A percentile compares a stretch with the other conserved stretches of the same genome.
These are phyloP conservation scores for Morone saxatilis DNA, from an alignment of 2,113 vertebrate species.

Conservation along the genomic window DNA sequence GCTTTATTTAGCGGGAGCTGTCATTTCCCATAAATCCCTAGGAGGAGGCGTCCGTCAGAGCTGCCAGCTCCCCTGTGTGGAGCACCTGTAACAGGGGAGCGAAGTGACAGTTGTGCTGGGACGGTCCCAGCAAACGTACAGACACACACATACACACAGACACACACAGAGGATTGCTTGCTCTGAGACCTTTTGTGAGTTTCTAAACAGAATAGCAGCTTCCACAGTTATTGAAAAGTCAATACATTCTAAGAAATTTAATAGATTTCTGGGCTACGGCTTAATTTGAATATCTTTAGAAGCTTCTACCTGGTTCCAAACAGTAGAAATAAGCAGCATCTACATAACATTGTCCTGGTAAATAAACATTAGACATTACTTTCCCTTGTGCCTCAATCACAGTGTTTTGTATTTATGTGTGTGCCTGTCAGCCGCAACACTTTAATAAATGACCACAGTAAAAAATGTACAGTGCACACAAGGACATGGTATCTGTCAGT, in stretches of 20 bases:
- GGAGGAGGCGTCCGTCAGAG: constrained; percentile 78
- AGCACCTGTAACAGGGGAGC: constrained; percentile 78
- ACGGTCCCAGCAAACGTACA: constrained; percentile 58
- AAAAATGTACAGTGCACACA: constrained; percentile 35
- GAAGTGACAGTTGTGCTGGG: constrained; percentile 75
- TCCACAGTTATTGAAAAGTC: constrained; percentile 23
- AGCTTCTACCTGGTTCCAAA: neutral
- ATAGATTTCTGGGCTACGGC: neutral
- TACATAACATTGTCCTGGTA: constrained; percentile 8
- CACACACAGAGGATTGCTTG: constrained; percentile 7
- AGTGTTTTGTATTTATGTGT: constrained; percentile 23
- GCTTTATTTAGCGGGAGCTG: constrained; percentile 77
- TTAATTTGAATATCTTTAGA: constrained; percentile 26
- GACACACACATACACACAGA: constrained; percentile 32
- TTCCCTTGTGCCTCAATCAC: neutral
- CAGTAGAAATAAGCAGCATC: neutral
- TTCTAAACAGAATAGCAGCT: neutral
- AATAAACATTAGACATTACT: constrained; percentile 20
- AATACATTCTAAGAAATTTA: neutral
- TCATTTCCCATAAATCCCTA: constrained; percentile 80
- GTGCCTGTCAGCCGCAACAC: constrained; percentile 45
- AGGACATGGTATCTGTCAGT: constrained; percentile 72
- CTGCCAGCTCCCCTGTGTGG: constrained; percentile 75
- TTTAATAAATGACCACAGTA: constrained; percentile 65
- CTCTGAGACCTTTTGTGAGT: constrained; percentile 32